Base-by-base conservation (phyloP, 2,113 vertebrate genomes). In the Corydoras sp. region DNA sequence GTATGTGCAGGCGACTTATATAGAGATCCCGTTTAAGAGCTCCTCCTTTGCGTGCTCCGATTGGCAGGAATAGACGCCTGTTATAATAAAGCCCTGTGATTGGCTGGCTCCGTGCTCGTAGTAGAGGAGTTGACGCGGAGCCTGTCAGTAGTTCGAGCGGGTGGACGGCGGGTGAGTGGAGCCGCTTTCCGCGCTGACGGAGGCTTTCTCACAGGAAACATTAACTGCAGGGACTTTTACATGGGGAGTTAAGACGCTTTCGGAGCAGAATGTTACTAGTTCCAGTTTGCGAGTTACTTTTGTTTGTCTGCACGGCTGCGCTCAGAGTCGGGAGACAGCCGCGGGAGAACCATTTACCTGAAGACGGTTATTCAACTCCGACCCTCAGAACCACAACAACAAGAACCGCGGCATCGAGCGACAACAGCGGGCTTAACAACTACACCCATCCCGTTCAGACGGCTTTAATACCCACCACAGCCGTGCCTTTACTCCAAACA, bases 71-170 rank as follows among this genome's bases (percentile, higher is more conserved):
- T 11, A 6, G 1, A 69, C 60, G 66, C 51, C 74, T 5, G 55
- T 79, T 58, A 30, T 58, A 6, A 2, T 7, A 7, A 12, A 14
- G n/a, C 4, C 0, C 3, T n/a, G 9, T 67, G 70, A 79, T 79
- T 79, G 66, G 77, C 5, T 9, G 30, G 3, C 3, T 32, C 32
- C 60, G 65, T 65, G 70, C 35, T 51, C 2, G 70, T 76, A 69
- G 77, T 73, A 53, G 74, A 24, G 53, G 74, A 24, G 14, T 18
- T 9, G 61, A 49, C 62, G 65, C 58, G 24, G 69, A 73, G 43
- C 35, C 66, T 79, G 77, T 79, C 77, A 79, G 73, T 71, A 55
- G 65, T 58, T 69, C 54, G 58, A 76, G 77, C 64, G 54, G 65
- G 71, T 49, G 54, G 9, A 56, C 56, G 54, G 14, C n/a, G 54